Percentiles rank a stretch among this genome's conserved stretches.
phyloP scores from a whole-genome alignment of 2,113 vertebrate species.

The Erinaceus europaeus region DNA sequence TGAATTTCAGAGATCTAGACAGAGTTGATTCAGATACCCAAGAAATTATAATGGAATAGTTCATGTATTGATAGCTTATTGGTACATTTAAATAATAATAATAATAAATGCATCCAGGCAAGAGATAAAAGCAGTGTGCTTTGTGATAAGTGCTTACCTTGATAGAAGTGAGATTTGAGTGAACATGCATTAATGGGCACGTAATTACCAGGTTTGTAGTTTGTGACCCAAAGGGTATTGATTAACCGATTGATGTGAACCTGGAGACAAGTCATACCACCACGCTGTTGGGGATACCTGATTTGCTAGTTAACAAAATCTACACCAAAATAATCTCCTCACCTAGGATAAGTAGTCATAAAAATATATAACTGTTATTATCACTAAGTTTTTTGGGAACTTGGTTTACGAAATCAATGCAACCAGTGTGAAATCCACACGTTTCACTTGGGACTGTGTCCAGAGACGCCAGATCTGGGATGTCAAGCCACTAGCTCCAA shows the following conservation, averaged over 20 bases:
- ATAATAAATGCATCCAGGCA: neutral
- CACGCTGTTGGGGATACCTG: neutral
- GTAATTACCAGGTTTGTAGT: too few relatives aligned
- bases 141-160: too few relatives aligned
- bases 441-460: too few relatives aligned
- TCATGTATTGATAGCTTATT: neutral
- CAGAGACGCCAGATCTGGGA: too few relatives aligned
- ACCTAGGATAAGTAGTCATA: neutral
- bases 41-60: neutral
- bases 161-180: neutral
- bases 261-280: neutral
- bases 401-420: neutral
- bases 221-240: neutral
- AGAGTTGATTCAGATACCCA: neutral
- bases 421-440: too few relatives aligned
- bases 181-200: too few relatives aligned
- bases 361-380: neutral
- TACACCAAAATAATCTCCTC: neutral
- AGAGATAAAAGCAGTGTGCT: neutral
- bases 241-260: too few relatives aligned
- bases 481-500: too few relatives aligned
- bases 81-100: neutral
- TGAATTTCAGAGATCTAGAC: neutral
- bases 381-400: too few relatives aligned
- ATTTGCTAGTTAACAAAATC: fast-evolving